Percentiles rank a stretch among this genome's conserved stretches.
Conservation (phyloP, 2,113 vertebrate species). For the Callithrix jacchus region DNA sequence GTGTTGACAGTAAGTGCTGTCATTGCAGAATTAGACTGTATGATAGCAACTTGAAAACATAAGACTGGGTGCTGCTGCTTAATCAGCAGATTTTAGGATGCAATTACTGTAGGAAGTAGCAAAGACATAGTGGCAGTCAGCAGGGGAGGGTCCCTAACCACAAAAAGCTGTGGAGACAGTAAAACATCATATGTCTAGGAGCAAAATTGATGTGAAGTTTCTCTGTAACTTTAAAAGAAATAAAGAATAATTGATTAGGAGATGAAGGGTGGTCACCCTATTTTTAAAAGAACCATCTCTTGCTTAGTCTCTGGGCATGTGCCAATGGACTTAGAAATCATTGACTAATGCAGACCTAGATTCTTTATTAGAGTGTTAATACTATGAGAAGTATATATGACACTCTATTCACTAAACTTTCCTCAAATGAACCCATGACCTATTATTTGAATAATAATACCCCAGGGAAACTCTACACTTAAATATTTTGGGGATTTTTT, state of each 20-base stretch:
- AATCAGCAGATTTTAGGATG: not conserved
- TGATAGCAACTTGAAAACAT: not conserved
- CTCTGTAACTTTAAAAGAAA: not conserved
- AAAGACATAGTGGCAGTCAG: not conserved
- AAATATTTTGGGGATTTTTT: not conserved
- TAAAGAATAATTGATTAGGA: not conserved
- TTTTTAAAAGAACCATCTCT: not conserved
- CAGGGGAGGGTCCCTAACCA: not conserved
- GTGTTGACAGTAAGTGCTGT: not conserved
- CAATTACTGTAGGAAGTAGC: not conserved
- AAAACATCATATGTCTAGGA: not conserved
- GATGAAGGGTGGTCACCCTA: not conserved
- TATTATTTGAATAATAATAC: not conserved
- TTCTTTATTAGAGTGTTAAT: not conserved
- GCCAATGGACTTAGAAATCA: not conserved
- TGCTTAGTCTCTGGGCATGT: not conserved
- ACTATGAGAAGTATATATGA: not conserved
- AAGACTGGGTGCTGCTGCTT: not conserved
- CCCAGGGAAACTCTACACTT: not conserved
- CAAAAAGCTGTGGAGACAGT: not conserved
- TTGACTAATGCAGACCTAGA: not conserved
- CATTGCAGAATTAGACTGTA: not conserved
- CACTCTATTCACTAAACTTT: not conserved
- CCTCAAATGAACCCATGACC: not conserved
- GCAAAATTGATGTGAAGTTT: not conserved